A percentile compares a stretch with the other conserved stretches of the same genome.
These are phyloP conservation scores for Aleiodes alternator DNA, from an alignment of 2,888 invertebrate species.

Conservation along the genomic window DNA sequence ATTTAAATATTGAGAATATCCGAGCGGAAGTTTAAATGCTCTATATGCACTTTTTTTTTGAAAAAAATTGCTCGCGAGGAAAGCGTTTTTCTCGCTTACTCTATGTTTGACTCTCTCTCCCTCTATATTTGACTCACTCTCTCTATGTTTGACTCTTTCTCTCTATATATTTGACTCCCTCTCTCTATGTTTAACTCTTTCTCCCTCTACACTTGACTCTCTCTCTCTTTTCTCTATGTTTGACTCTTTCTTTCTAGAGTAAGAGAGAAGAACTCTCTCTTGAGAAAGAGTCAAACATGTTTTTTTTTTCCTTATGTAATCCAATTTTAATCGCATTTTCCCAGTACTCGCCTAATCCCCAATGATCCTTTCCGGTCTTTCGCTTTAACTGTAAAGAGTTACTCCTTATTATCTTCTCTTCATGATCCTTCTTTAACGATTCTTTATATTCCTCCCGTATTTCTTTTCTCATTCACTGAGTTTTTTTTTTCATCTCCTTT, in stretches of 20 bases:
- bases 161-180: too few relatives aligned
- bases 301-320: conserved; percentile 1
- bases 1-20: conserved; percentile 4
- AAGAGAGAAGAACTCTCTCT: too few relatives aligned
- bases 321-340: conserved; percentile 34
- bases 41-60: too few relatives aligned
- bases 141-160: too few relatives aligned
- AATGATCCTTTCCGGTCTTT: conserved; percentile 43
- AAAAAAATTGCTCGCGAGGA: too few relatives aligned
- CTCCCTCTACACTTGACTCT: too few relatives aligned
- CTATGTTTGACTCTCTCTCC: too few relatives aligned
- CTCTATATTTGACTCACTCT: too few relatives aligned
- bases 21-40: neutral
- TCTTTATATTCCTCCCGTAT: conserved; percentile 19
- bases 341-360: conserved; percentile 27
- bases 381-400: conserved; percentile 45
- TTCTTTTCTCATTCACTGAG: conserved; percentile 29
- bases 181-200: too few relatives aligned
- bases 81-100: too few relatives aligned
- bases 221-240: too few relatives aligned
- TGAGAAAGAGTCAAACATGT: neutral
- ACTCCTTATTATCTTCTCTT: conserved; percentile 61
- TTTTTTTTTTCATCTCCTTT: neutral
- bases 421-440: conserved; percentile 25
- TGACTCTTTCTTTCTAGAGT: too few relatives aligned